These are phyloP conservation scores for Microcebus murinus DNA, from an alignment of 2,113 vertebrate species.

Conservation along the genomic window DNA sequence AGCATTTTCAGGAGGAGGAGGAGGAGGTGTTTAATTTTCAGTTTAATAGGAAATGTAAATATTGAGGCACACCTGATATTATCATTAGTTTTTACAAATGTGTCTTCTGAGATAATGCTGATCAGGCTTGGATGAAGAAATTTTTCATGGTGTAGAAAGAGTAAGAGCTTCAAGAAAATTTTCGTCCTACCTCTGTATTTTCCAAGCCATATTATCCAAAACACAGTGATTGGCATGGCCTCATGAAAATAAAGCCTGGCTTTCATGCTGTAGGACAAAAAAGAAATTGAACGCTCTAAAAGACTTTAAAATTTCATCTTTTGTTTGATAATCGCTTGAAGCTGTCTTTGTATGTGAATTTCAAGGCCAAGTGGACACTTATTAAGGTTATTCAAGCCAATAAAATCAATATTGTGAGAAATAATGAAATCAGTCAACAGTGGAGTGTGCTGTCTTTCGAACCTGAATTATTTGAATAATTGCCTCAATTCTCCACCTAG, in stretches of 20 bases:
- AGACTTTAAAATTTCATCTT: constrained; percentile 33
- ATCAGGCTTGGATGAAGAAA: neutral
- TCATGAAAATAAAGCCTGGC: constrained; percentile 19
- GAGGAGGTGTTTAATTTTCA: constrained; percentile 43
- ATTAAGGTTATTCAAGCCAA: constrained; percentile 25
- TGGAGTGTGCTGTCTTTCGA: neutral
- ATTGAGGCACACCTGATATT: constrained; percentile 45
- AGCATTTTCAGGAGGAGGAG: constrained; percentile 40
- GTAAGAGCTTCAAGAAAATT: neutral
- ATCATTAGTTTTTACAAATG: constrained; percentile 38
- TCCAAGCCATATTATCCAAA: neutral
- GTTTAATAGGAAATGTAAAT: constrained; percentile 61
- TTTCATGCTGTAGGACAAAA: neutral
- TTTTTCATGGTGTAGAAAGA: neutral
- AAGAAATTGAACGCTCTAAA: neutral
- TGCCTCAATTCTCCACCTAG: neutral
- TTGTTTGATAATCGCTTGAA: neutral
- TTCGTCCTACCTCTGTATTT: neutral
- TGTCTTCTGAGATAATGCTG: constrained; percentile 28
- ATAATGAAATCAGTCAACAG: constrained; percentile 30
- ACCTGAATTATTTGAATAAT: constrained; percentile 34
- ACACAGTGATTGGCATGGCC: neutral
- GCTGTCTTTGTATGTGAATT: constrained; percentile 19
- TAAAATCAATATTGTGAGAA: constrained; percentile 51
- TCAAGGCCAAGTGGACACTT: constrained; percentile 48